These are phyloP conservation scores for Paragorgia papillata DNA, from an alignment of 92 coral and sea anemone genomes.

Conservation along the genomic window DNA sequence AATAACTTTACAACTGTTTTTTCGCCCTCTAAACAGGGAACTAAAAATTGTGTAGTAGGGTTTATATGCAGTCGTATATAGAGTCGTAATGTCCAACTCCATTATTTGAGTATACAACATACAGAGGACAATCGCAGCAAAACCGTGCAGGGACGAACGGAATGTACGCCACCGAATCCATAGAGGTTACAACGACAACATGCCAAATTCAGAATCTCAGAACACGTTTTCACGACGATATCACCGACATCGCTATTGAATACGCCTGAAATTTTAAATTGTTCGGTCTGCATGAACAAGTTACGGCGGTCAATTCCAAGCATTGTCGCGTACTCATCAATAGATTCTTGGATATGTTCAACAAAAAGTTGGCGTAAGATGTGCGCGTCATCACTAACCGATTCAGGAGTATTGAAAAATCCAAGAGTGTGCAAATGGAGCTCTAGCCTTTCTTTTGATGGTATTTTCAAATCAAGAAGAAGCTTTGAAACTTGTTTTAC, in stretches of 20 bases:
- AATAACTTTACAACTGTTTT: too few species aligned
- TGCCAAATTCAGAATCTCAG: slow-evolving; percentile 41
- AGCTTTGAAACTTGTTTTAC: slow-evolving; percentile 35
- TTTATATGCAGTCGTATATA: too few species aligned
- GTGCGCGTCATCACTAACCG: slow-evolving; percentile 12
- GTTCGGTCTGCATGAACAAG: slow-evolving; percentile 9
- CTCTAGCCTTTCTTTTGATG: not conserved
- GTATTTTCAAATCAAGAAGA: too few species aligned
- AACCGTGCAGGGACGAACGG: slow-evolving; percentile 23
- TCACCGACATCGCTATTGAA: slow-evolving; percentile 51
- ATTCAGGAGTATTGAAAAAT: not conserved
- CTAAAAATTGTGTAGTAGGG: too few species aligned
- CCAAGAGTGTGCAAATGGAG: not conserved
- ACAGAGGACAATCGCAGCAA: slow-evolving; percentile 12
- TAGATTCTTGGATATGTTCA: slow-evolving; percentile 6
- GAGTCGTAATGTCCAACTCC: slow-evolving; percentile 41
- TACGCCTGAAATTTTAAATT: slow-evolving; percentile 46
- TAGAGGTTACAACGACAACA: slow-evolving; percentile 30
- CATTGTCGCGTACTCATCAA: slow-evolving; percentile 1
- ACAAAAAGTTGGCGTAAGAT: slow-evolving; percentile 49
- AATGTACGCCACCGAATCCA: slow-evolving; percentile 10
- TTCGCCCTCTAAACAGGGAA: too few species aligned
- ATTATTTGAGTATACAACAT: slow-evolving; percentile 7
- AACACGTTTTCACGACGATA: slow-evolving; percentile 50
- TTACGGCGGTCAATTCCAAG: slow-evolving; percentile 5